Evolutionary conservation across 2,113 vertebrate species (phyloP).

Genomic region (Mormyrus lacerda): DNA sequence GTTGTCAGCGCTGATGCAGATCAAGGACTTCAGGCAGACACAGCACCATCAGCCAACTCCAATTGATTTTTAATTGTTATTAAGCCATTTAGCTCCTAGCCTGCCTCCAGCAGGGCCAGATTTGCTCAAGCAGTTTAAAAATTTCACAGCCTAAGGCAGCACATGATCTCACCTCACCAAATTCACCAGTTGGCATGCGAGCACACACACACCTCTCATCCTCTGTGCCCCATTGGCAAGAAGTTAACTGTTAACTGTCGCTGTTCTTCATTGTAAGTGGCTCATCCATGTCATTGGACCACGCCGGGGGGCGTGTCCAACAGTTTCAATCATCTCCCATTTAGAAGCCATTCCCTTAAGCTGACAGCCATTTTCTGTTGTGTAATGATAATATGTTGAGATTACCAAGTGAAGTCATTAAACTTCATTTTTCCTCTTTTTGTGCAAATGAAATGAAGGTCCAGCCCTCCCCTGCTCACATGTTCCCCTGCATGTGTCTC

Average conservation of each 20-base stretch:
- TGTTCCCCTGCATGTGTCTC: neutral
- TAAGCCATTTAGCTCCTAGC: neutral
- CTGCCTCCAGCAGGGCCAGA: neutral
- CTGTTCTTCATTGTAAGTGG: neutral
- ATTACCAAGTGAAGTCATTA: neutral
- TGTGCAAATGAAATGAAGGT: neutral
- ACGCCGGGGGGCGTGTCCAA: neutral
- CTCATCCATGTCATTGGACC: neutral
- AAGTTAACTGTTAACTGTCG: neutral
- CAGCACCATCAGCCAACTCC: neutral
- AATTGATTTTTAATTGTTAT: constrained; percentile 11
- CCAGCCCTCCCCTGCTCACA: neutral
- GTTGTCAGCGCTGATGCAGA: neutral
- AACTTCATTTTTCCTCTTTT: neutral
- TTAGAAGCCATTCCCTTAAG: neutral
- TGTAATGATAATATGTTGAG: neutral
- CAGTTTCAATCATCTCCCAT: neutral
- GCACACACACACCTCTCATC: neutral
- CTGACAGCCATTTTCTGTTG: constrained; percentile 1
- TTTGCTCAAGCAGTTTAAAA: neutral
- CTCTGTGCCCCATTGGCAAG: neutral
- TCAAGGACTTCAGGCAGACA: neutral
- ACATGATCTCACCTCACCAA: neutral
- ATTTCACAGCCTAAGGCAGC: neutral
- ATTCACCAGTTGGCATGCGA: neutral